Conservation (phyloP, 1,140 invertebrate species). For the Lepidotrigona ventralis region DNA sequence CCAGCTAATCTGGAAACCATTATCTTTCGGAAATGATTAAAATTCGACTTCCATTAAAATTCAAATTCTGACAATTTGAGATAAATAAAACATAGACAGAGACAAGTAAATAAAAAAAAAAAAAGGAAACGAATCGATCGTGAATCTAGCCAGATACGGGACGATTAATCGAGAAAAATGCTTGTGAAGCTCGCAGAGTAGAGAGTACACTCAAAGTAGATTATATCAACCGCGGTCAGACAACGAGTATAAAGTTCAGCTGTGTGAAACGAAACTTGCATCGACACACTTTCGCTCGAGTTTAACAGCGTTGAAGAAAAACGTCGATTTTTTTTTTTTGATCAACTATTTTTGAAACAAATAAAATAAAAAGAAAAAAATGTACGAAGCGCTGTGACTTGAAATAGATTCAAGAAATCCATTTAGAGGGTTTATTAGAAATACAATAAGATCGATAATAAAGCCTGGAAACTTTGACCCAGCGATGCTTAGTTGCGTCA, state of each 20-base stretch:
- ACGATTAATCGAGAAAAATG: too few relatives aligned
- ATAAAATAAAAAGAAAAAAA: background rate
- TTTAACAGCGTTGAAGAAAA: background rate
- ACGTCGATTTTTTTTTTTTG: background rate
- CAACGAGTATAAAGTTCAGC: conserved; percentile 26
- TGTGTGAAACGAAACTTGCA: conserved; percentile 6
- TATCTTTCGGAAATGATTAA: background rate
- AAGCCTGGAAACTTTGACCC: background rate
- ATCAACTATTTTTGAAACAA: too few relatives aligned
- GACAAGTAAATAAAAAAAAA: background rate
- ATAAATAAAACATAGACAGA: background rate
- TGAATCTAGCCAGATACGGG: too few relatives aligned
- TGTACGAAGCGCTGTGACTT: background rate
- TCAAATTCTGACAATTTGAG: background rate
- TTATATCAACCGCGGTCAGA: conserved; percentile 9
- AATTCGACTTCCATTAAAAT: background rate
- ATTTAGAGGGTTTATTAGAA: conserved; percentile 20
- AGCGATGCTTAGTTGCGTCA: background rate
- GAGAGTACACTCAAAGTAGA: conserved; percentile 22
- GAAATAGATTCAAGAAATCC: too few relatives aligned
- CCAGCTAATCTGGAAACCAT: background rate
- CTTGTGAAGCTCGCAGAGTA: background rate
- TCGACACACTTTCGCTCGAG: conserved; percentile 4
- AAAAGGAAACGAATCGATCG: too few relatives aligned
- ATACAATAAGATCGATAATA: conserved; percentile 27